phyloP scores from a whole-genome alignment of 2,888 invertebrate genomes.

The Hydropsyche betteni region DNA sequence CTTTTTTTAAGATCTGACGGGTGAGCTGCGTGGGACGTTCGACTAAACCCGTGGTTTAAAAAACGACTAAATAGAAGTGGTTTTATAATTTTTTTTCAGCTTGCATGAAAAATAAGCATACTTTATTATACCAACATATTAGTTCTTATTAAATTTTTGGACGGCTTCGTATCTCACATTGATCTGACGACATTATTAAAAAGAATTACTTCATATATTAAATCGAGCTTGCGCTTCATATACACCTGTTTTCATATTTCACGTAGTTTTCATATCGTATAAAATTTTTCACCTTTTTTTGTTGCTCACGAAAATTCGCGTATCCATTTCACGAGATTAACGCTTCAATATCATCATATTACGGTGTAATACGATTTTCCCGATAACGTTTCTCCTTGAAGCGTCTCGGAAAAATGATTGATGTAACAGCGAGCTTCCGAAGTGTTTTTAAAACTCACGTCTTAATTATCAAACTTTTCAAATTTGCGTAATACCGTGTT shows the following conservation, averaged over 20 bases:
- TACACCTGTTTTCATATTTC: not conserved
- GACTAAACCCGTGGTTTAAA: not conserved
- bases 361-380: conserved; percentile 6
- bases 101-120: conserved; percentile 8
- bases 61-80: not conserved
- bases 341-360: conserved; percentile 7
- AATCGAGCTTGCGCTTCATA: not conserved
- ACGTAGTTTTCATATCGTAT: not conserved
- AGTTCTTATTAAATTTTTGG: conserved; percentile 17
- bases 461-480: conserved; percentile 28
- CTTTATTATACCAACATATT: not conserved
- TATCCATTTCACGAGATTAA: not conserved
- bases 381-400: not conserved
- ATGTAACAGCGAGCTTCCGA: conserved; percentile 12
- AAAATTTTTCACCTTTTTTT: too few relatives aligned
- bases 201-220: not conserved
- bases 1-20: conserved; percentile 1
- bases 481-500: conserved; percentile 26
- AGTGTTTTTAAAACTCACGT: conserved; percentile 4
- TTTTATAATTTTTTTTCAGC: not conserved
- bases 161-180: not conserved
- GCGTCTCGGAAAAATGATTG: conserved; percentile 16
- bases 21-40: conserved; percentile 26
- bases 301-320: too few relatives aligned
- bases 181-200: not conserved